Conservation (phyloP, 2,888 invertebrate species). For the Dolomedes plantarius region DNA sequence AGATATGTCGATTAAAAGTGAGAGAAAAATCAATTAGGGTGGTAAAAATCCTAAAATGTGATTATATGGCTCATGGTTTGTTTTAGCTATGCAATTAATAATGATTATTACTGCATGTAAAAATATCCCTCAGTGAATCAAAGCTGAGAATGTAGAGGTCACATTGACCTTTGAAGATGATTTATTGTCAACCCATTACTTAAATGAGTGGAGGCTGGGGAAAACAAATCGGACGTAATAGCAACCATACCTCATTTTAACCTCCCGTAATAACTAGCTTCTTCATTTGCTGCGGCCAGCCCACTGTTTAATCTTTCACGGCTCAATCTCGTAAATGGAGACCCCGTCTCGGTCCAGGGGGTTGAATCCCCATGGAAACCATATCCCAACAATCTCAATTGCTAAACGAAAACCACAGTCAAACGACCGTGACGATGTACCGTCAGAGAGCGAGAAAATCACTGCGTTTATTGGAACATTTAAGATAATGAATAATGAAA, state of each 20-base stretch:
- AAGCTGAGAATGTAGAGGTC: not conserved
- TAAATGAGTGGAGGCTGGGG: conserved; percentile 27
- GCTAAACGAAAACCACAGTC: not conserved
- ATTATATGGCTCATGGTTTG: too few relatives aligned
- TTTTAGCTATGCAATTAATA: too few relatives aligned
- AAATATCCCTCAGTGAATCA: too few relatives aligned
- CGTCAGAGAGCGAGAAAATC: not conserved
- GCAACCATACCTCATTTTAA: not conserved
- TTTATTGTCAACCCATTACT: conserved; percentile 28
- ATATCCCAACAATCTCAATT: conserved; percentile 14
- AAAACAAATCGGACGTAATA: conserved; percentile 51
- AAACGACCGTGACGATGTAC: conserved; percentile 34
- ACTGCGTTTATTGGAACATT: not conserved
- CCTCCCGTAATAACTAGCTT: not conserved
- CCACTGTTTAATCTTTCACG: conserved; percentile 60
- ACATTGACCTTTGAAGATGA: conserved; percentile 25
- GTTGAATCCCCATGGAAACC: conserved; percentile 48
- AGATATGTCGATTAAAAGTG: too few relatives aligned
- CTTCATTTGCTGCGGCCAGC: not conserved
- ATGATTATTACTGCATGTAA: too few relatives aligned
- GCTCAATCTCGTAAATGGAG: conserved; percentile 59
- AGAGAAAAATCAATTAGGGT: too few relatives aligned
- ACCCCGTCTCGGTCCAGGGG: conserved; percentile 27
- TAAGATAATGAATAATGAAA: not conserved
- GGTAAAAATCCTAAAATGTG: too few relatives aligned